Conservation (phyloP, 2,113 vertebrate species). For the Gambusia holbrooki region DNA sequence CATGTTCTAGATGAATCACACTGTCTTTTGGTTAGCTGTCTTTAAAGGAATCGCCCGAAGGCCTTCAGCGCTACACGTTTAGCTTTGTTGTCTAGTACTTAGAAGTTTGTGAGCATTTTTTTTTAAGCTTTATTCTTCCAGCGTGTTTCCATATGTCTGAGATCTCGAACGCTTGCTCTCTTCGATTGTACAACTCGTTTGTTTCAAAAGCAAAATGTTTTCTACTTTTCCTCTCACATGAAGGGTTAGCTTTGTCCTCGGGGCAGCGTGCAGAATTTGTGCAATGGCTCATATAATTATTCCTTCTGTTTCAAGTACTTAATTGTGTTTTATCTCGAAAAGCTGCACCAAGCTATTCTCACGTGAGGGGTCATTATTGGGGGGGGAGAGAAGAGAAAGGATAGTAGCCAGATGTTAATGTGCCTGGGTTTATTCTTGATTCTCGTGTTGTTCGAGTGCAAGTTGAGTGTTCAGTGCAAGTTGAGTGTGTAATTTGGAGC, state of each 20-base stretch:
- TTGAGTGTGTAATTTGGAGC: constrained; percentile 41
- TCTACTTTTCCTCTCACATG: constrained; percentile 57
- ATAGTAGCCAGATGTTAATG: constrained; percentile 78
- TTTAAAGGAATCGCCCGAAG: constrained; percentile 12
- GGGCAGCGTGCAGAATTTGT: neutral
- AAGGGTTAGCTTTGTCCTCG: constrained; percentile 10
- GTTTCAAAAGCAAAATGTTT: constrained; percentile 41
- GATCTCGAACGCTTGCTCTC: constrained; percentile 45
- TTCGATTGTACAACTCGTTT: constrained; percentile 28
- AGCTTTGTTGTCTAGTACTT: constrained; percentile 14
- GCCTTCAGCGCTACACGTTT: neutral
- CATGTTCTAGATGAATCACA: constrained; percentile 19
- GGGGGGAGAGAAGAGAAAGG: constrained; percentile 46
- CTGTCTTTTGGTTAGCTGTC: constrained; percentile 16
- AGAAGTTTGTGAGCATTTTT: constrained; percentile 5
- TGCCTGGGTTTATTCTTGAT: constrained; percentile 52
- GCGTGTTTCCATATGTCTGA: constrained; percentile 38
- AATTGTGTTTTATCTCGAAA: constrained; percentile 45
- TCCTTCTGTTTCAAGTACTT: constrained; percentile 40
- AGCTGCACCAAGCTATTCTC: constrained; percentile 54
- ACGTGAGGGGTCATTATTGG: constrained; percentile 57
- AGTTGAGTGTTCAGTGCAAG: constrained; percentile 19
- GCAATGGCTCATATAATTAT: constrained; percentile 39
- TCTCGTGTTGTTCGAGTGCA: constrained; percentile 19
- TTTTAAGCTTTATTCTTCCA: constrained; percentile 2